These are phyloP conservation scores for Brachionus rotundiformis DNA, from an alignment of 1,140 invertebrate genomes.

Conservation along the genomic window DNA sequence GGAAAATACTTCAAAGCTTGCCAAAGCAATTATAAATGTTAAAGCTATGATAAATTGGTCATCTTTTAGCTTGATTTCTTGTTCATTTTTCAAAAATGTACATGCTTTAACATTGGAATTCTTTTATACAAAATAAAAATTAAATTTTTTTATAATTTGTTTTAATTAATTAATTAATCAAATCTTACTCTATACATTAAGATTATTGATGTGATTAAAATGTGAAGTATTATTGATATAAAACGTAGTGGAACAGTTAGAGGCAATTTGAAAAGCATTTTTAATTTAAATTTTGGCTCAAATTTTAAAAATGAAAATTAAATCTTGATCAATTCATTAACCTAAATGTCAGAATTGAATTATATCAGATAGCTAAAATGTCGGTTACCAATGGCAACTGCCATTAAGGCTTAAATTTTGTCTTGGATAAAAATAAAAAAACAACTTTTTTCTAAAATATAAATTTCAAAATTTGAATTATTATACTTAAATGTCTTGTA, in stretches of 20 bases:
- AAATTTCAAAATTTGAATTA: too few species aligned
- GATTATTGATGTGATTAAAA: conserved; percentile 5
- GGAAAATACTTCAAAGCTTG: conserved; percentile 28
- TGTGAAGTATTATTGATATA: background rate
- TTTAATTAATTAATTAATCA: background rate
- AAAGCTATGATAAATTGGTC: conserved; percentile 34
- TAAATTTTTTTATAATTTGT: background rate
- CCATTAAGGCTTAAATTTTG: too few species aligned
- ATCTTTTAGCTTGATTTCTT: conserved; percentile 13
- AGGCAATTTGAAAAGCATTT: conserved; percentile 14
- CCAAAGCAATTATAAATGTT: conserved; percentile 23
- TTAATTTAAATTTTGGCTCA: too few species aligned
- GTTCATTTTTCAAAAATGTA: background rate
- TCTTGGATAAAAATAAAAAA: too few species aligned
- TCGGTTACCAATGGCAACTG: too few species aligned
- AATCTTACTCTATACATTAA: conserved; percentile 32
- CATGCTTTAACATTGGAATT: conserved; percentile 37
- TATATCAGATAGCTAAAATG: too few species aligned
- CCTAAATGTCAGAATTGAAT: too few species aligned
- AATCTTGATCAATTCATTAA: too few species aligned
- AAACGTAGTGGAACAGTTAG: conserved; percentile 21
- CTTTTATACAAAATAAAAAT: background rate
- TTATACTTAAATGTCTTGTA: too few species aligned
- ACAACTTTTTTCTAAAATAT: too few species aligned
- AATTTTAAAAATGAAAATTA: too few species aligned